A percentile compares a stretch with the other conserved stretches of the same genome.
Evolutionary conservation across 2,113 vertebrate genomes (phyloP).

Genomic region (Mormoops blainvillei): DNA sequence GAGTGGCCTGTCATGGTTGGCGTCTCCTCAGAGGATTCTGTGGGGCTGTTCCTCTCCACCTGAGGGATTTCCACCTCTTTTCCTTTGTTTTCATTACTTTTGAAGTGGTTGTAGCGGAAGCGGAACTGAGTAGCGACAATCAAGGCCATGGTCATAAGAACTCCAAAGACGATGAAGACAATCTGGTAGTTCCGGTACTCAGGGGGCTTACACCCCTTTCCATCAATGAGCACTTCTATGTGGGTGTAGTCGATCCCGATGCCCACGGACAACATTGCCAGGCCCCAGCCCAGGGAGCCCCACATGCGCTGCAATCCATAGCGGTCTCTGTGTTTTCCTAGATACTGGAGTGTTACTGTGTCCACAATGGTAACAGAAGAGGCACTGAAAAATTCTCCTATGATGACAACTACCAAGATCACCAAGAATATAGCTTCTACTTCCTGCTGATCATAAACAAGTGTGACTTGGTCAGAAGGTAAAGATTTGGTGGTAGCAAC

Average conservation of each 20-base stretch:
- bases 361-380: slow-evolving; percentile 97
- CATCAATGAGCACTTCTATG: slow-evolving; percentile 77
- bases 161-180: slow-evolving; percentile 95
- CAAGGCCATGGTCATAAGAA: slow-evolving; percentile 92
- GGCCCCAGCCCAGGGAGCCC: slow-evolving; percentile 97
- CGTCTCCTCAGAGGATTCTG: slow-evolving; percentile 70
- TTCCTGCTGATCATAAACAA: slow-evolving; percentile 86
- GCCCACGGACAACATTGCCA: slow-evolving; percentile 95
- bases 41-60: slow-evolving; percentile 77
- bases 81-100: slow-evolving; percentile 71
- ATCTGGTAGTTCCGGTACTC: slow-evolving; percentile 94
- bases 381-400: slow-evolving; percentile 98
- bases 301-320: slow-evolving; percentile 98
- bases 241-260: slow-evolving; percentile 96
- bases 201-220: slow-evolving; percentile 84
- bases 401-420: slow-evolving; percentile 93
- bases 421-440: slow-evolving; percentile 94
- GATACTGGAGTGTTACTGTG: slow-evolving; percentile 94
- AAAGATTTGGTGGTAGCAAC: slow-evolving; percentile 56
- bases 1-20: slow-evolving; percentile 60
- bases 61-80: slow-evolving; percentile 81
- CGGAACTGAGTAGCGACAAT: slow-evolving; percentile 94
- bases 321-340: slow-evolving; percentile 92
- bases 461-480: slow-evolving; percentile 77
- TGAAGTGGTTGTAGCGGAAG: slow-evolving; percentile 84